A percentile compares a stretch with the other conserved stretches of the same genome.
phyloP scores from a whole-genome alignment of 2,888 invertebrate genomes.

The Patella pellucida region DNA sequence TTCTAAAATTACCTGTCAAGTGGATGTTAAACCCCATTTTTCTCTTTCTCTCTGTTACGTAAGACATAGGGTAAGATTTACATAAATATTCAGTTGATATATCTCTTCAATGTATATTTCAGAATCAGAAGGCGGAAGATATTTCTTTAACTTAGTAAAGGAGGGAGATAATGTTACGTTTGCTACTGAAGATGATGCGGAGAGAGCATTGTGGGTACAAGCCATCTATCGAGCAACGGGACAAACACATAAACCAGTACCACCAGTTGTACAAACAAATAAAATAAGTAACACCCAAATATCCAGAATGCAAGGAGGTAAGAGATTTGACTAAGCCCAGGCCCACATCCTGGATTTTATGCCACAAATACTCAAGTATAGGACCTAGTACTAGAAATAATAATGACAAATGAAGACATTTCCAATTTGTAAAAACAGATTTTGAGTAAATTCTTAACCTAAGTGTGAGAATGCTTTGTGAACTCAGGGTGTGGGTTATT shows the following conservation, averaged over 20 bases:
- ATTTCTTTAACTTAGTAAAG: constrained; percentile 98
- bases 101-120: constrained; percentile 45
- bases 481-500: too few relatives aligned
- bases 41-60: too few relatives aligned
- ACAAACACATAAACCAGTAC: constrained; percentile 98
- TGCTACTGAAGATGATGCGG: constrained; percentile 80
- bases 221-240: constrained; percentile 99
- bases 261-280: constrained; percentile 80
- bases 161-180: constrained; percentile 98
- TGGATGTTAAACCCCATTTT: too few relatives aligned
- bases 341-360: too few relatives aligned
- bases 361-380: too few relatives aligned
- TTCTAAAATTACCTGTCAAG: too few relatives aligned
- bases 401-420: too few relatives aligned
- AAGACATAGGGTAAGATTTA: background rate
- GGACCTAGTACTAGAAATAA: too few relatives aligned
- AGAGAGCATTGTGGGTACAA: constrained; percentile 99
- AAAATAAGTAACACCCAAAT: constrained; percentile 78
- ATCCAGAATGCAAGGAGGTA: constrained; percentile 90
- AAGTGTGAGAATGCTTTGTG: too few relatives aligned
- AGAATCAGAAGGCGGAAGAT: constrained; percentile 92
- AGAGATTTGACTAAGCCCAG: constrained; percentile 45
- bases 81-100: too few relatives aligned
- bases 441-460: too few relatives aligned
- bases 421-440: too few relatives aligned